Conservation (phyloP, 2,797 vertebrate genomes). For the Tragelaphus eurycerus region DNA sequence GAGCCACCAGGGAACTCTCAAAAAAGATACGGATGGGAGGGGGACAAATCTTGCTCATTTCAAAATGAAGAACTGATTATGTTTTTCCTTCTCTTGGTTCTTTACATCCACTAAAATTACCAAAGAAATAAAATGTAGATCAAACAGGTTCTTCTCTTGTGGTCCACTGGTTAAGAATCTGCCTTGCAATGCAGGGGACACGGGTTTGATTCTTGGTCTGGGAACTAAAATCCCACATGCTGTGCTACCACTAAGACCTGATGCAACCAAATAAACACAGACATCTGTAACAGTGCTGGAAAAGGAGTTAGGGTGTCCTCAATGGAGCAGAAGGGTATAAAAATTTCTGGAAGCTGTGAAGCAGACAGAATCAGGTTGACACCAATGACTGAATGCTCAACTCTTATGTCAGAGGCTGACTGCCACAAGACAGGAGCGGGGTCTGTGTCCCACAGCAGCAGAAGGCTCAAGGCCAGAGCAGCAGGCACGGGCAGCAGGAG, state of each 20-base stretch:
- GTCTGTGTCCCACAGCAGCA: not conserved
- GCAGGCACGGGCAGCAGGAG: too few species aligned
- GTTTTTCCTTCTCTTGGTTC: not conserved
- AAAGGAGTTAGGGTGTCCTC: not conserved
- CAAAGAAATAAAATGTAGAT: not conserved
- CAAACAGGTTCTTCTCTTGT: not conserved
- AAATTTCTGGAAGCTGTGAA: not conserved
- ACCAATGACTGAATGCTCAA: not conserved
- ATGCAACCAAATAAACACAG: not conserved
- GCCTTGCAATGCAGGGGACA: not conserved
- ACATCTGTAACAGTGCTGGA: not conserved
- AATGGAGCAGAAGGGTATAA: not conserved
- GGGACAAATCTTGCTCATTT: not conserved
- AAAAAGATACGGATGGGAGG: not conserved
- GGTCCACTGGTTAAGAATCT: not conserved
- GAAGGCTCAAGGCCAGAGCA: not conserved
- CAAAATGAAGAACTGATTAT: not conserved
- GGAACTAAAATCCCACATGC: not conserved
- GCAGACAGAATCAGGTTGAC: not conserved
- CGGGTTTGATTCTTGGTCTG: not conserved
- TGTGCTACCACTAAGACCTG: not conserved
- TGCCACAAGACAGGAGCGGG: accelerated
- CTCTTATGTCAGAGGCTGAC: not conserved
- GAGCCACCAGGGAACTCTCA: not conserved
- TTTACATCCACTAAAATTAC: not conserved